Conservation (phyloP, 2,888 invertebrate genomes). For the Cephus runcator region DNA sequence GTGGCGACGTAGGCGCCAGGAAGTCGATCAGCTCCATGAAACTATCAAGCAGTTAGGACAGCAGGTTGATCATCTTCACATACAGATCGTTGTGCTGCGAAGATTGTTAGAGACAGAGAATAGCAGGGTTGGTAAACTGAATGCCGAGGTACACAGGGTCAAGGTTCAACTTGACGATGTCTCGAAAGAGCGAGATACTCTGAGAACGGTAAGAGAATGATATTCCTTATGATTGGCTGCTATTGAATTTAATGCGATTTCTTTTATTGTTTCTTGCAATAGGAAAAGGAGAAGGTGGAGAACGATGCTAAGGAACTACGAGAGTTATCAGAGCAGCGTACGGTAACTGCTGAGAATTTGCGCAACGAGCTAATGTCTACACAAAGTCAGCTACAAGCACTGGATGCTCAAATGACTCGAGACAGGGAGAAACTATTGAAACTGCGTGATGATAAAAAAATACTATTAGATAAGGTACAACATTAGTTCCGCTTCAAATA, state of each 20-base stretch:
- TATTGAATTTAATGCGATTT: background rate
- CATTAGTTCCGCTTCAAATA: background rate
- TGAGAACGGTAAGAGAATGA: slow-evolving; percentile 51
- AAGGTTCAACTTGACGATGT: slow-evolving; percentile 67
- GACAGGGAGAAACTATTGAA: slow-evolving; percentile 59
- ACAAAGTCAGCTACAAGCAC: slow-evolving; percentile 44
- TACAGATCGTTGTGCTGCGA: slow-evolving; percentile 71
- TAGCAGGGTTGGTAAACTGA: slow-evolving; percentile 67
- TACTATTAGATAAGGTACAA: slow-evolving; percentile 55
- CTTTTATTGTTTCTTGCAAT: background rate
- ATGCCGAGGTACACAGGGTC: slow-evolving; percentile 67
- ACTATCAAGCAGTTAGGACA: slow-evolving; percentile 68
- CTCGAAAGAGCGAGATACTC: slow-evolving; percentile 64
- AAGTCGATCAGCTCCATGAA: slow-evolving; percentile 65
- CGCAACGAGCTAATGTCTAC: slow-evolving; percentile 53
- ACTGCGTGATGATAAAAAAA: slow-evolving; percentile 58
- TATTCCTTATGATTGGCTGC: background rate
- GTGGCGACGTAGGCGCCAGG: slow-evolving; percentile 69
- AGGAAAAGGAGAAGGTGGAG: slow-evolving; percentile 54
- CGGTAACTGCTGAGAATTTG: slow-evolving; percentile 50
- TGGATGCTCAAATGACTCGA: slow-evolving; percentile 55
- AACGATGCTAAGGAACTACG: slow-evolving; percentile 38
- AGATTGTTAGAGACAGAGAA: slow-evolving; percentile 72
- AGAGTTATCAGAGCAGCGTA: slow-evolving; percentile 44
- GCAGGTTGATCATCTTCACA: slow-evolving; percentile 65